phyloP scores from a whole-genome alignment of 2,888 invertebrate species.

The Tenthredo distinguenda region DNA sequence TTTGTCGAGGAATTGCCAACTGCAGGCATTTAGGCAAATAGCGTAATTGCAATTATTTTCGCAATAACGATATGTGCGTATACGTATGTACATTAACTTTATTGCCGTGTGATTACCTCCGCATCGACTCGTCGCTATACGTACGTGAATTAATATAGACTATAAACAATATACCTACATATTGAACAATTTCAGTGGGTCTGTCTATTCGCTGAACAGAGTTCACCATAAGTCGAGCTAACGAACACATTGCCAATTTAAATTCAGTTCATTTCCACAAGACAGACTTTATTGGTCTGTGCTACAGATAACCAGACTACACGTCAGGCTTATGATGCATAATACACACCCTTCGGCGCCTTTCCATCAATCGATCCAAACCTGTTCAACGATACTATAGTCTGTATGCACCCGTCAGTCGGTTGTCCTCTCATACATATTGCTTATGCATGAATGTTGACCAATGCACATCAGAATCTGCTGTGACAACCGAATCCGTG shows the following conservation, averaged over 20 bases:
- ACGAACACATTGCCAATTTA: neutral
- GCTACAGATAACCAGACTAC: conserved; percentile 38
- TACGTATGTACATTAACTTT: conserved; percentile 1
- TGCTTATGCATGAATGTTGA: conserved; percentile 25
- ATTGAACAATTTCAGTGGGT: neutral
- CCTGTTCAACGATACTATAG: neutral
- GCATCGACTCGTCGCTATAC: neutral
- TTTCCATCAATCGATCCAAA: conserved; percentile 39
- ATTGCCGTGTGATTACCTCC: conserved; percentile 1
- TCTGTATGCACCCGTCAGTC: neutral
- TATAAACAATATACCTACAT: neutral
- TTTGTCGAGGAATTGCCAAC: neutral
- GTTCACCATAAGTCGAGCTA: neutral
- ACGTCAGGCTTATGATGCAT: conserved; percentile 45
- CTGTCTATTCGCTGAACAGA: neutral
- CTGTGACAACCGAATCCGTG: neutral
- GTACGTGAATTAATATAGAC: neutral
- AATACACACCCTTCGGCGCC: conserved; percentile 40
- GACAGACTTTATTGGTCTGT: neutral
- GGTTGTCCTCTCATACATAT: neutral
- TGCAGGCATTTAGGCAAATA: neutral
- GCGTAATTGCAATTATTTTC: conserved; percentile 8
- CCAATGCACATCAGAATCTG: conserved; percentile 2
- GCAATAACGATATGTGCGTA: neutral
- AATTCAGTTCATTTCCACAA: neutral